Evolutionary conservation across 1,140 invertebrate species (phyloP), one percentile per base, ranked within the genome.

Genomic region (Habropoda laboriosa): DNA sequence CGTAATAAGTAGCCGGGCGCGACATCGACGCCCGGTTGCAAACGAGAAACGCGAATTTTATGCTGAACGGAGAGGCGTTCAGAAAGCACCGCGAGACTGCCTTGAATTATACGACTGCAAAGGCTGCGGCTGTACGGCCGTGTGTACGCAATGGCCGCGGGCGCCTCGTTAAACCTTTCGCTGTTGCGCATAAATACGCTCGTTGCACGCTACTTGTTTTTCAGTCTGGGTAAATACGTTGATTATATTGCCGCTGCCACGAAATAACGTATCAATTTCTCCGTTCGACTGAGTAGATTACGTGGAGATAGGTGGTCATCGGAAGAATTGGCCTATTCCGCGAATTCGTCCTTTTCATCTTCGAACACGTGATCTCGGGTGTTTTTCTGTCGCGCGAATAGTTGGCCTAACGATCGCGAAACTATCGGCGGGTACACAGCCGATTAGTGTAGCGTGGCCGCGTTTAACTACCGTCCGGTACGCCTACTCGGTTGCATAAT

Each of bases 231-330:
- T 83, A 83, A 84, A 84, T 83, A 83, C 82, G 82, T 83, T 79
- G 76, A 85, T 85, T 85, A 80, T 80, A 83, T 80, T 63, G 70
- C 67, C 81, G 27, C n/a, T 55, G 74, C 76, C 58, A 42, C 63
- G 76, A 49, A n/a, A 45, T 79, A 83, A 84, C 82, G 30, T 84
- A 83, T 84, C 81, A 84, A 83, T 83, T 84, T 74, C 76, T n/a
- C 63, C 70, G 12, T 47, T 30, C n/a, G n/a, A n/a, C n/a, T n/a
- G n/a, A n/a, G n/a, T n/a, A n/a, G n/a, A n/a, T n/a, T n/a, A n/a
- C n/a, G n/a, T n/a, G n/a, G n/a, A n/a, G n/a, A n/a, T n/a, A n/a
- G n/a, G n/a, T n/a, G n/a, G n/a, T n/a, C n/a, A 21, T 63, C 38
- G 13, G 16, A 53, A 32, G 51, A 68, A 78, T 60, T 78, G 18